Evolutionary conservation across 1,140 invertebrate genomes (phyloP), one percentile per base, ranked within the genome.

Genomic region (Scaptomyza montana): DNA sequence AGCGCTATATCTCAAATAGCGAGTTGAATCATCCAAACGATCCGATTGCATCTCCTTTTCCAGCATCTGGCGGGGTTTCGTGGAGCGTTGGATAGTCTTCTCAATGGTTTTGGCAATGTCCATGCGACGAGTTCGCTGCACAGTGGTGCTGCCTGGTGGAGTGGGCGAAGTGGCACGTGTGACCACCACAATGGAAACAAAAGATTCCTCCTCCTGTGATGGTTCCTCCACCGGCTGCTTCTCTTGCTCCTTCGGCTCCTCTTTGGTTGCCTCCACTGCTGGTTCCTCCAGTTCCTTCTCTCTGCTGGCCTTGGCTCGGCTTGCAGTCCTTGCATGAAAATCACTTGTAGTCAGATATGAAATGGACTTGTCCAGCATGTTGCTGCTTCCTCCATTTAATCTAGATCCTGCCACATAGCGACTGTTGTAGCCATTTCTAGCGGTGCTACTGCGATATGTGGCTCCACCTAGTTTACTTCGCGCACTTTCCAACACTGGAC

Each of bases 121-220:
- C 0, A 95, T 94, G 78, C 95, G 93, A 70, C 95, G 93, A 8
- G 93, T 94, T 76, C 95, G 92, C 2, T 95, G 92, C n/a, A 93
- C 92, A n/a, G 91, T 90, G 12, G 76, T 85, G 12, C 94, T 94
- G n/a, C 94, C 94, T 1, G 95, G 95, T 2, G 95, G 94, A 0
- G 95, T 95, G 1, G 96, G 96, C 7, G 96, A 97, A 1, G 96
- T 97, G 41, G 94, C 95, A 74, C 96, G 93, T 0, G 95, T 96
- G 0, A 96, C 92, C 16, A 96, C 94, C 5, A 93, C 93, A 5
- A 96, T 80, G 1, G 93, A 94, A 28, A 93, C 87, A 51, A 93
- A 92, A 10, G 93, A 92, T 63, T 92, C 90, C 8, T 67, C 49
- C 2, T 59, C 39, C 33, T 55, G 86, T 78, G 33, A 10, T 2